Conservation (phyloP, 2,797 vertebrate species). For the Anguilla obscura region DNA sequence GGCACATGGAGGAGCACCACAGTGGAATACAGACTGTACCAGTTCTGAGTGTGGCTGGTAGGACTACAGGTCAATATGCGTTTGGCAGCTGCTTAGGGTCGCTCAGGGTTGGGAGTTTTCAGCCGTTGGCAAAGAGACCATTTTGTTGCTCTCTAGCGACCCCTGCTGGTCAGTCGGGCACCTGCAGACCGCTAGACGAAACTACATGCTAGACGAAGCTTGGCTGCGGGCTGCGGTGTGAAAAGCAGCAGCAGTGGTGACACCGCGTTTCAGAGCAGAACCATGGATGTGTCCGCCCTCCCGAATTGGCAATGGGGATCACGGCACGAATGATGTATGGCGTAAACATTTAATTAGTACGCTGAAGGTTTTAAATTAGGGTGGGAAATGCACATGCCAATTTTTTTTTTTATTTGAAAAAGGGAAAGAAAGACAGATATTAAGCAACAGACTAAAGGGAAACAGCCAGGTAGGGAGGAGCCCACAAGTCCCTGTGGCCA, state of each 20-base stretch:
- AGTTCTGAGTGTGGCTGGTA: not conserved
- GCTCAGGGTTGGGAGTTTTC: not conserved
- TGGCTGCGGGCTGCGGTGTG: not conserved
- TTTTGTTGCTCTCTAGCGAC: not conserved
- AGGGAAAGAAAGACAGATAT: too few species aligned
- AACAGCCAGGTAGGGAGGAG: not conserved
- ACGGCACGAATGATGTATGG: too few species aligned
- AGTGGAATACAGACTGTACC: not conserved
- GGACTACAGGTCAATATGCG: not conserved
- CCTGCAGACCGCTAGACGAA: not conserved
- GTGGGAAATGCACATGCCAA: not conserved
- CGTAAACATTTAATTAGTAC: not conserved
- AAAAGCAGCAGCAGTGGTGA: not conserved
- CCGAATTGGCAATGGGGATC: not conserved
- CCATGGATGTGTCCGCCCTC: not conserved
- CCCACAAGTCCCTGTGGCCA: not conserved
- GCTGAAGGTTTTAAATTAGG: not conserved
- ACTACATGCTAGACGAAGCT: not conserved
- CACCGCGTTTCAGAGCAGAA: not conserved
- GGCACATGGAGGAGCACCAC: not conserved
- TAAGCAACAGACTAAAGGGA: not conserved
- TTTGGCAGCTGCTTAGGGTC: not conserved
- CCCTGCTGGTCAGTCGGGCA: not conserved
- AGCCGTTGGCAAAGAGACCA: not conserved
- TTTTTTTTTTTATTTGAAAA: not conserved